phyloP scores from a whole-genome alignment of 92 coral and sea anemone species.

The Epizoanthus ramosus region DNA sequence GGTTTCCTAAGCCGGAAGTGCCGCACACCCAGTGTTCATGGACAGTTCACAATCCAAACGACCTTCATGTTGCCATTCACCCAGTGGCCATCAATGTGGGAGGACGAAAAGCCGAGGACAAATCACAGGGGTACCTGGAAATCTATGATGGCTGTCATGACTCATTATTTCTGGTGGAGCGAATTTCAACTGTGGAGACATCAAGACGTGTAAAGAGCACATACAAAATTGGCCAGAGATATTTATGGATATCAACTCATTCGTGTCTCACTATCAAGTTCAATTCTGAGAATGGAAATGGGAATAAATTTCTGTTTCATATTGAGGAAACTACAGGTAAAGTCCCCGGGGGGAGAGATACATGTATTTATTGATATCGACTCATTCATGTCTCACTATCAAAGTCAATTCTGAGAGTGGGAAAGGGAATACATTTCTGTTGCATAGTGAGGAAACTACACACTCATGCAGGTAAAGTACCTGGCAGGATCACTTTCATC shows the following conservation, averaged over 20 bases:
- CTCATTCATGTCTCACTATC: conserved; percentile 65
- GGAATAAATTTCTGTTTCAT: conserved; percentile 46
- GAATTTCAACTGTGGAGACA: conserved; percentile 50
- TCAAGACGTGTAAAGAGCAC: not conserved
- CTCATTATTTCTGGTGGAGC: conserved; percentile 69
- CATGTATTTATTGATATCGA: conserved; percentile 62
- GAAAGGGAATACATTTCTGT: conserved; percentile 47
- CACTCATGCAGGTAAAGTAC: conserved; percentile 39
- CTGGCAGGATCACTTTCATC: too few relatives aligned
- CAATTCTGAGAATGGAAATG: conserved; percentile 53
- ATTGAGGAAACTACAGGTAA: conserved; percentile 55
- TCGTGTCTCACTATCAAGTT: conserved; percentile 64
- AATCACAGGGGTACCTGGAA: conserved; percentile 61
- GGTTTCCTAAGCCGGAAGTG: conserved; percentile 46
- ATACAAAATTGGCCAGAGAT: conserved; percentile 31
- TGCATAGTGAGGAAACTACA: conserved; percentile 47
- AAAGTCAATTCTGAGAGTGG: conserved; percentile 56
- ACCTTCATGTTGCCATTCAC: conserved; percentile 52
- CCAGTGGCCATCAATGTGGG: conserved; percentile 57
- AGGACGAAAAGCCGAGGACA: conserved; percentile 55
- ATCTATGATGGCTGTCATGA: conserved; percentile 76
- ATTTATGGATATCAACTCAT: conserved; percentile 78
- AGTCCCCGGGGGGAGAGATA: too few relatives aligned
- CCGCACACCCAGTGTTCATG: conserved; percentile 56
- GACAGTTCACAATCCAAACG: conserved; percentile 48